Conservation (phyloP, 1,140 invertebrate species). For the Sycophaga agraensis region DNA sequence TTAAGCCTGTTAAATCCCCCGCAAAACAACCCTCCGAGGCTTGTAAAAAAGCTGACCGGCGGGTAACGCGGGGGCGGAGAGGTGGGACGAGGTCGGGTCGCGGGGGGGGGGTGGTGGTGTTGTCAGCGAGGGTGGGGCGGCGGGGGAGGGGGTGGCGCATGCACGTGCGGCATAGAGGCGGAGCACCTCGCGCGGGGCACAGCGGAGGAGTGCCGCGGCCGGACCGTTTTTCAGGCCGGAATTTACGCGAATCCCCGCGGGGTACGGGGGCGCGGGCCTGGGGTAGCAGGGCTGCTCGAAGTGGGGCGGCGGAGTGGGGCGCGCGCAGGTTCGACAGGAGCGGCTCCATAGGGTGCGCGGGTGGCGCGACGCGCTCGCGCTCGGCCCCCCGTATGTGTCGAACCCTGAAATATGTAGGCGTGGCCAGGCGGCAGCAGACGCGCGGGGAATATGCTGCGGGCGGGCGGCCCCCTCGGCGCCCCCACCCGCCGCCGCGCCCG, state of each 20-base stretch:
- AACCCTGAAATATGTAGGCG: conserved; percentile 60
- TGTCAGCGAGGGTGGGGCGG: neutral
- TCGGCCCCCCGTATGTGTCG: conserved; percentile 55
- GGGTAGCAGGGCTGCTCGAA: neutral
- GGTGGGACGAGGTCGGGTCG: neutral
- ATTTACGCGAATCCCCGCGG: conserved; percentile 42
- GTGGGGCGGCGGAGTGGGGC: neutral
- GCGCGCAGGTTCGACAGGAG: conserved; percentile 20
- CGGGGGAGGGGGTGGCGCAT: conserved; percentile 32
- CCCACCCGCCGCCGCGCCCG: conserved; percentile 31
- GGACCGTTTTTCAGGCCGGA: conserved; percentile 55
- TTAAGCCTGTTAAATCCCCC: neutral
- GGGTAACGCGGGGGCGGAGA: neutral
- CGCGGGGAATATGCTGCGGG: conserved; percentile 57
- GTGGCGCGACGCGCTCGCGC: conserved; percentile 33
- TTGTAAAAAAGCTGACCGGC: no score
- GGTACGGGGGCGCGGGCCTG: neutral
- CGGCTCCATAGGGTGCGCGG: conserved; percentile 14
- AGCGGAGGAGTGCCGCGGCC: conserved; percentile 36
- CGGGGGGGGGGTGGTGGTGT: neutral
- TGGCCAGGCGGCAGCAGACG: conserved; percentile 55
- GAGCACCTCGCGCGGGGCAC: conserved; percentile 49
- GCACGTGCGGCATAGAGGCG: conserved; percentile 29
- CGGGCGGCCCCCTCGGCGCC: conserved; percentile 32
- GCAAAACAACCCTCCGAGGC: no score